Base-by-base conservation (phyloP, 2,113 vertebrate genomes). In the Rhagologus leucostigma region DNA sequence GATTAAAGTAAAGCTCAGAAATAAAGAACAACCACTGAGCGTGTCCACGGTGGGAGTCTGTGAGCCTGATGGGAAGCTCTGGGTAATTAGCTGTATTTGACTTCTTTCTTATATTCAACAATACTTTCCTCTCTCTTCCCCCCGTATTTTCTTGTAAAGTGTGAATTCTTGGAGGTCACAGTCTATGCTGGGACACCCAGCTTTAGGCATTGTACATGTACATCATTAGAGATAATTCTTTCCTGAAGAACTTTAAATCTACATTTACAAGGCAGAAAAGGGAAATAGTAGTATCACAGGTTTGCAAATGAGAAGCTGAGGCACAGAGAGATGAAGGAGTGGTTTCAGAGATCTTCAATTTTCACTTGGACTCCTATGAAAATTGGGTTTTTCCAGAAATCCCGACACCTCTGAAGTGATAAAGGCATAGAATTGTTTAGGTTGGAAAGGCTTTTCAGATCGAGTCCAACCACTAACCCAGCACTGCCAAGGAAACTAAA, bases 1-100 rank as follows among this genome's bases (percentile, higher is more conserved):
- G 96, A 95, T 97, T 96, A 97, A 95, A 96, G 95, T 42, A 92
- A 87, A 94, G 91, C 92, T 91, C 81, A 67, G 92, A 91, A 95
- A 95, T 79, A 95, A 95, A 96, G 96, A 92, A 77, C 95, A 80
- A 94, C 94, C 87, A 57, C 96, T 76, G 95, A 90, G 94, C 60
- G 21, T 59, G 86, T 92, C 94, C 86, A 85, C 13, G 49, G 69
- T 94, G 74, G 87, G 94, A 92, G 57, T 62, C 81, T 91, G 77
- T 83, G 87, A 89, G 79, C 80, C 81, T 81, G 90, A 59, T 76
- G 87, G 86, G 86, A 67, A 93, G 81, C 80, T 83, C 65, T 90
- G 84, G 73, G 53, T 93, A 95, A 96, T 91, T 94, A 96, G 83
- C 90, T 17, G 47, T 53, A 81, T 90, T 79, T 23, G 5, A 90